Evolutionary conservation across 2,888 invertebrate genomes (phyloP).

Genomic region (Augochlorella aurata): DNA sequence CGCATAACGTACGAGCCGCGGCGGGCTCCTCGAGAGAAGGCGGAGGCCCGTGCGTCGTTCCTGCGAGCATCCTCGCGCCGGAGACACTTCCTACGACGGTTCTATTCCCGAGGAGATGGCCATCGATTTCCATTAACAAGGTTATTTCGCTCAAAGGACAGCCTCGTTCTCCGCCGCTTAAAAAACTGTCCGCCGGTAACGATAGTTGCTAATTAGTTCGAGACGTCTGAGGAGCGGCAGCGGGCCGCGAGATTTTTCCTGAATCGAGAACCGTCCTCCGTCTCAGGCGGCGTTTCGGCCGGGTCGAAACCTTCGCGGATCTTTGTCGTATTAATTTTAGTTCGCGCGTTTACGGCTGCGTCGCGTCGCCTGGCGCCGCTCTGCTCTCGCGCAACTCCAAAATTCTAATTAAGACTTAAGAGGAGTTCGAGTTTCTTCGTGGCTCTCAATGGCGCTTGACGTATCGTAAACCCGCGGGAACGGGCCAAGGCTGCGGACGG

Average conservation of each 20-base stretch:
- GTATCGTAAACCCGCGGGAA: constrained; percentile 20
- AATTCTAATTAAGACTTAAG: constrained; percentile 19
- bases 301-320: not conserved
- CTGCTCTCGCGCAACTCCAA: not conserved
- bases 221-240: not conserved
- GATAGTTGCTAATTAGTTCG: constrained; percentile 1
- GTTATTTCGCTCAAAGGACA: not conserved
- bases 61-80: too few species aligned
- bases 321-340: constrained; percentile 16
- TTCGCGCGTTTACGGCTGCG: constrained; percentile 8
- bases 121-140: constrained; percentile 7
- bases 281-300: not conserved
- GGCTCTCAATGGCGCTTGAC: constrained; percentile 14
- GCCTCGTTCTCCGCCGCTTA: not conserved
- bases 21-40: too few species aligned
- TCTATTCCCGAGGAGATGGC: not conserved
- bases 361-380: too few species aligned
- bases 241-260: too few species aligned
- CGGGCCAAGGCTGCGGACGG: not conserved
- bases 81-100: too few species aligned
- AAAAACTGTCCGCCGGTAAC: not conserved
- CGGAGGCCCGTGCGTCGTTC: too few species aligned
- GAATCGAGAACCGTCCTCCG: not conserved
- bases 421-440: constrained; percentile 16
- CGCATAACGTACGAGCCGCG: too few species aligned